Evolutionary conservation across 1,140 invertebrate genomes (phyloP).

Genomic region (Drosophila sturtevanti): DNA sequence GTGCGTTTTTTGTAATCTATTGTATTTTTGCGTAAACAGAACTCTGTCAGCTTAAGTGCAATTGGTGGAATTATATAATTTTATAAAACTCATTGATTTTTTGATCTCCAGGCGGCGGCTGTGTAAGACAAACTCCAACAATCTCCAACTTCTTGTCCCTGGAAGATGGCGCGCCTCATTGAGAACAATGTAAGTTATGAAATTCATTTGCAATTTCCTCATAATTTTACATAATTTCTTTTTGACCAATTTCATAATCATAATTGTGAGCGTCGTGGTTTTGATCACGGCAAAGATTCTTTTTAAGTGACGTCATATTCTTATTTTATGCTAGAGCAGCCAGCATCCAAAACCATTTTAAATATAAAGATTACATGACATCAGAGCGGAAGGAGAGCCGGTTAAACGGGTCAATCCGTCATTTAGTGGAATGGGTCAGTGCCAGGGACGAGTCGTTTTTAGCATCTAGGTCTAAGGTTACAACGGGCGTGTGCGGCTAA

Average conservation of each 20-base stretch:
- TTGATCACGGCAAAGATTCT: constrained; percentile 15
- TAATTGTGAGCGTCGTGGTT: constrained; percentile 6
- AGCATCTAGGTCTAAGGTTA: not conserved
- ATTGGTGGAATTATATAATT: constrained; percentile 49
- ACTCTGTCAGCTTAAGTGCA: constrained; percentile 32
- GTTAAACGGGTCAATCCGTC: not conserved
- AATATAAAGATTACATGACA: constrained; percentile 1
- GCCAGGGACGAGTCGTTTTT: not conserved
- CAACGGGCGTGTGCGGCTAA: not conserved
- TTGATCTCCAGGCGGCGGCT: not conserved
- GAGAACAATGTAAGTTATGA: constrained; percentile 74
- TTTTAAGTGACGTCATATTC: constrained; percentile 14
- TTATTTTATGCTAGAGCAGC: constrained; percentile 6
- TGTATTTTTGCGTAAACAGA: constrained; percentile 37
- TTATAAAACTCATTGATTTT: constrained; percentile 42
- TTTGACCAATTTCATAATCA: constrained; percentile 47
- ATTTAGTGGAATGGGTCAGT: not conserved
- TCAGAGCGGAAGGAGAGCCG: not conserved
- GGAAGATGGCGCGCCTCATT: constrained; percentile 65
- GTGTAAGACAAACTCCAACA: constrained; percentile 19
- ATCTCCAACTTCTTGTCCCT: constrained; percentile 1
- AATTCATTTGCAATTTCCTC: constrained; percentile 28
- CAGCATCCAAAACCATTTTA: constrained; percentile 1
- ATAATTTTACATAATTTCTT: constrained; percentile 60
- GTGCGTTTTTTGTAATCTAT: constrained; percentile 13